These are phyloP conservation scores for Poecilus cupreus DNA, from an alignment of 2,888 invertebrate genomes.

Conservation along the genomic window DNA sequence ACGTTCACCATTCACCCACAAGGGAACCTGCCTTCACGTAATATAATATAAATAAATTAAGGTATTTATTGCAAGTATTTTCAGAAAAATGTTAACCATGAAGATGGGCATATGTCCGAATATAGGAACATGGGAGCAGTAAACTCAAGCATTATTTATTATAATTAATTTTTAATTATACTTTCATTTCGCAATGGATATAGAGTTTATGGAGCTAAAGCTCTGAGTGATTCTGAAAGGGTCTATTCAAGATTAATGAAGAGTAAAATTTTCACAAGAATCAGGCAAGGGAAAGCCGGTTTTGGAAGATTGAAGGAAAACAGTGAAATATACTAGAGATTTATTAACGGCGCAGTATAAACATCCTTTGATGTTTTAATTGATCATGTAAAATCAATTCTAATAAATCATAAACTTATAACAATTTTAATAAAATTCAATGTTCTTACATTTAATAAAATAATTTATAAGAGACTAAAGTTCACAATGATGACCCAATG, in stretches of 20 bases:
- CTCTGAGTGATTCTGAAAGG: not conserved
- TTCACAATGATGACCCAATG: too few species aligned
- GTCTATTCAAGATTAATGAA: slow-evolving; percentile 9
- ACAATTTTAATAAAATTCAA: too few species aligned
- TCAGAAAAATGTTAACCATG: not conserved
- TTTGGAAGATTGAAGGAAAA: not conserved
- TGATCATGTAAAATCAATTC: too few species aligned
- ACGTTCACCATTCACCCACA: not conserved
- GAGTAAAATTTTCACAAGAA: not conserved
- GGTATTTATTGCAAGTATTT: not conserved
- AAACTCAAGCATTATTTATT: not conserved
- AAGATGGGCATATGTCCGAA: not conserved
- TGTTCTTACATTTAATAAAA: too few species aligned
- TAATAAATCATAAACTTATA: too few species aligned
- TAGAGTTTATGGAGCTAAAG: not conserved
- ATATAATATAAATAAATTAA: not conserved
- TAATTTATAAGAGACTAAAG: too few species aligned
- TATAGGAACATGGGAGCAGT: too few species aligned
- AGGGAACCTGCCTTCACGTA: not conserved
- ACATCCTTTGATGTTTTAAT: too few species aligned
- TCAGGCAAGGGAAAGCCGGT: not conserved
- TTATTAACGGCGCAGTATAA: too few species aligned
- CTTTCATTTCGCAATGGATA: not conserved
- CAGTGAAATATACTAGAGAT: too few species aligned
- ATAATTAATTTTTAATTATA: not conserved